Percentiles rank a stretch among this genome's conserved stretches.
These are phyloP conservation scores for Trididemnum miniatum DNA, from an alignment of 23 tunicate species.

Conservation along the genomic window DNA sequence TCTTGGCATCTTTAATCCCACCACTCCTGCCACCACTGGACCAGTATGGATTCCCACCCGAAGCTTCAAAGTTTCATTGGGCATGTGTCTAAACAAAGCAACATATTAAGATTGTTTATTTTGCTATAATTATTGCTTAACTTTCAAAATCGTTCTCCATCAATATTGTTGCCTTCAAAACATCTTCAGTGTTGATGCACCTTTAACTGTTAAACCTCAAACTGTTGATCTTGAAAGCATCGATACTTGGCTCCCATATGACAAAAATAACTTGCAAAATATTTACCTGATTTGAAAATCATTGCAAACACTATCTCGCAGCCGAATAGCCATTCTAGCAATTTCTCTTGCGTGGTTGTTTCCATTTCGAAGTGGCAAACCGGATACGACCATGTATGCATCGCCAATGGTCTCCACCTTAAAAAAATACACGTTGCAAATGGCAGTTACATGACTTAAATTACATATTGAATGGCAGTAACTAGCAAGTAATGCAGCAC, in stretches of 20 bases:
- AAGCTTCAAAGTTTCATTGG: slow-evolving; percentile 53
- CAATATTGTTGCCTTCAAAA: no score
- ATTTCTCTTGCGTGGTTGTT: slow-evolving; percentile 79
- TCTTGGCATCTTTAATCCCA: slow-evolving; percentile 97
- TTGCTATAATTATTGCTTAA: no score
- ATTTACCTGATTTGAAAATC: slow-evolving; percentile 77
- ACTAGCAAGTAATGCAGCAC: no score
- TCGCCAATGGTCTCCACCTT: slow-evolving; percentile 97
- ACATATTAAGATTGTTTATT: no score
- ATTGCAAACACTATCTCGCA: slow-evolving; percentile 60
- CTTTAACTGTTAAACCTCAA: no score
- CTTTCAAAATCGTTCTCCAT: no score
- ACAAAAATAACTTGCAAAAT: no score
- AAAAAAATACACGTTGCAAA: not conserved
- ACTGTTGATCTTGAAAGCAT: no score
- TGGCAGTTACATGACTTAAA: no score
- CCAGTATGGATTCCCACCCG: slow-evolving; percentile 94
- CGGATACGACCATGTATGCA: slow-evolving; percentile 97
- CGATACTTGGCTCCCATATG: no score
- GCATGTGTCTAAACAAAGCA: slow-evolving; percentile 78
- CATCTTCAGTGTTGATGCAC: no score
- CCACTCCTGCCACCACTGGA: slow-evolving; percentile 98
- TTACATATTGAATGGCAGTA: no score
- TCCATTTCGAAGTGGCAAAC: slow-evolving; percentile 76
- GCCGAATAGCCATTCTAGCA: slow-evolving; percentile 76